phyloP scores from a whole-genome alignment of 1,140 invertebrate species.

The Euborellia annulipes region DNA sequence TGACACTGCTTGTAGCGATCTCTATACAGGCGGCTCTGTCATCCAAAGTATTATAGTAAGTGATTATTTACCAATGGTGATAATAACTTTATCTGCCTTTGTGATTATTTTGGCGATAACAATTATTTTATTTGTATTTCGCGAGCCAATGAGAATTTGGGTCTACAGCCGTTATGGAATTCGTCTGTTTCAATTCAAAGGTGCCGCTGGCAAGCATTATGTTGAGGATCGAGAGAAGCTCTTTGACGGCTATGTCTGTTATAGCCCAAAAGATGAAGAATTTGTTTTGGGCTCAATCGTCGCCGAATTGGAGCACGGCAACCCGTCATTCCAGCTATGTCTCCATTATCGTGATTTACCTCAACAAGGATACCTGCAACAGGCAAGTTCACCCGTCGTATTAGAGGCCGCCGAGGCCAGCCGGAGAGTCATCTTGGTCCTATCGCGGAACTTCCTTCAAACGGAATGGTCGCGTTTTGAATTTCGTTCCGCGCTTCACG shows the following conservation, averaged over 20 bases:
- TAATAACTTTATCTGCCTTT: conserved; percentile 50
- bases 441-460: conserved; percentile 70
- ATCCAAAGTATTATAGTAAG: conserved; percentile 68
- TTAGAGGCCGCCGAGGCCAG: conserved; percentile 75
- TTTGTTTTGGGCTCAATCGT: conserved; percentile 72
- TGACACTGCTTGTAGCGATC: conserved; percentile 65
- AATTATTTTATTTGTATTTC: conserved; percentile 64
- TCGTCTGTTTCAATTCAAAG: conserved; percentile 44
- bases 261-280: conserved; percentile 83
- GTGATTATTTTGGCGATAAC: conserved; percentile 55
- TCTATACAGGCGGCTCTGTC: conserved; percentile 62
- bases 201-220: conserved; percentile 28
- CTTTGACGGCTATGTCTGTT: conserved; percentile 85
- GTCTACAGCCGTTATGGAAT: conserved; percentile 74
- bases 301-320: conserved; percentile 64
- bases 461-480: conserved; percentile 75
- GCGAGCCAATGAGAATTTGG: conserved; percentile 71
- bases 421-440: conserved; percentile 56
- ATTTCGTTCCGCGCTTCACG: conserved; percentile 68
- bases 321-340: conserved; percentile 59
- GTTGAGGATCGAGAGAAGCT: conserved; percentile 67
- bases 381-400: conserved; percentile 52
- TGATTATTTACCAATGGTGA: conserved; percentile 70
- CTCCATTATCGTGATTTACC: conserved; percentile 71
- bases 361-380: conserved; percentile 49